A percentile compares a stretch with the other conserved stretches of the same genome.
phyloP scores from a whole-genome alignment of 92 coral and sea anemone species.

The Actinernus sp. region DNA sequence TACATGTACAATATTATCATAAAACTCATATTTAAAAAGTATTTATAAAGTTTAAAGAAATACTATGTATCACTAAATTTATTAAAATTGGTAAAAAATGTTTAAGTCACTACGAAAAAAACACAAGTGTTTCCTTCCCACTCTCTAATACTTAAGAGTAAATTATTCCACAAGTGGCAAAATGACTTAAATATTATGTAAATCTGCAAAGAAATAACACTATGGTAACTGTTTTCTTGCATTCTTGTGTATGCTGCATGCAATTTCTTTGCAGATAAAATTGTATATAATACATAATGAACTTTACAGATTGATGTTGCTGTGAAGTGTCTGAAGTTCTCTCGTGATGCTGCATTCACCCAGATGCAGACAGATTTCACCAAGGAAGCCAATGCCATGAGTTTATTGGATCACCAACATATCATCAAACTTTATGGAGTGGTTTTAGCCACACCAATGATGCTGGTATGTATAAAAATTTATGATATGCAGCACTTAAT shows the following conservation, averaged over 20 bases:
- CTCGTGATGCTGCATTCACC: conserved; percentile 71
- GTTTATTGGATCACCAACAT: conserved; percentile 87
- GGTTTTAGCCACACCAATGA: conserved; percentile 84
- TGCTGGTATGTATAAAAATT: conserved; percentile 88
- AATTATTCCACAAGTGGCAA: no score
- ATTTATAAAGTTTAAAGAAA: no score
- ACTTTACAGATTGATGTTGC: conserved; percentile 85
- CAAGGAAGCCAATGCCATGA: conserved; percentile 99
- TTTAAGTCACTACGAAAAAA: no score
- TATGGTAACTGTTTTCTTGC: neutral
- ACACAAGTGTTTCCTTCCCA: no score
- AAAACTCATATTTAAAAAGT: no score
- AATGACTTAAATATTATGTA: neutral
- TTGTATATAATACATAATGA: no score
- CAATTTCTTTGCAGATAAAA: neutral
- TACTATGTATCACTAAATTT: no score
- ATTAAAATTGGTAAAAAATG: no score
- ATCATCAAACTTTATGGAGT: conserved; percentile 88
- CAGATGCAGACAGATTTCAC: conserved; percentile 90
- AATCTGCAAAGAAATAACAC: no score
- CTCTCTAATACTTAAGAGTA: no score
- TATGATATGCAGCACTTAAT: no score
- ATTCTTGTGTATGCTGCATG: neutral
- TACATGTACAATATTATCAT: no score
- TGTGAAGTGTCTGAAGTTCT: conserved; percentile 87